A percentile compares a stretch with the other conserved stretches of the same genome.
Conservation (phyloP, 2,888 invertebrate species). For the Yponomeuta malinellus region DNA sequence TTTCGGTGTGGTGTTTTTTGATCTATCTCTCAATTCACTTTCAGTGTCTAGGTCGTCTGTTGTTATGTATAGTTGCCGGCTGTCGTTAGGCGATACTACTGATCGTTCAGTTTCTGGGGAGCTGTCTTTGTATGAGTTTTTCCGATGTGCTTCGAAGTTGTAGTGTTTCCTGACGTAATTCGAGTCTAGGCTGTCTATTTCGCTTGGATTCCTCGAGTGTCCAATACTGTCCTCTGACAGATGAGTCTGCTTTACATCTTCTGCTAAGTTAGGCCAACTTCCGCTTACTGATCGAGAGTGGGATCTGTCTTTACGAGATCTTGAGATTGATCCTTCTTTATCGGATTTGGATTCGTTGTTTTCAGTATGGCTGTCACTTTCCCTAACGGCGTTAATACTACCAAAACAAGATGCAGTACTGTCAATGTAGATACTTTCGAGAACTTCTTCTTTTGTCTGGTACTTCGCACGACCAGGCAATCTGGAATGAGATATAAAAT, state of each 20-base stretch:
- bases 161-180: constrained; percentile 76
- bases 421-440: constrained; percentile 69
- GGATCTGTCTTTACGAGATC: constrained; percentile 45
- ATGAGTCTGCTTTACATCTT: constrained; percentile 58
- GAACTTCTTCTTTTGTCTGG: constrained; percentile 69
- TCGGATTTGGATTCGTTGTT: constrained; percentile 45
- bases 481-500: constrained; percentile 41
- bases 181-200: constrained; percentile 76
- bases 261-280: constrained; percentile 68
- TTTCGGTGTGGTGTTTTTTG: constrained; percentile 66
- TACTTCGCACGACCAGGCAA: constrained; percentile 68
- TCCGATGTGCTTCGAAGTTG: constrained; percentile 65
- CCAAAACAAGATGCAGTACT: constrained; percentile 71
- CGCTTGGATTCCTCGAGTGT: constrained; percentile 69
- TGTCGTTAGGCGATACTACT: constrained; percentile 45
- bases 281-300: constrained; percentile 60
- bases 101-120: constrained; percentile 66
- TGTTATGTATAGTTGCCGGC: constrained; percentile 59
- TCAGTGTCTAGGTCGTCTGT: constrained; percentile 59
- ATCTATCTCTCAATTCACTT: constrained; percentile 49
- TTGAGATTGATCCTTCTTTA: constrained; percentile 52
- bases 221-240: constrained; percentile 69
- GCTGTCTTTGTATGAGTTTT: constrained; percentile 58
- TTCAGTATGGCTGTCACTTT: constrained; percentile 42
- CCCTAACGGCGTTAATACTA: constrained; percentile 62